These are phyloP conservation scores for Furcula furcula DNA, from an alignment of 2,888 invertebrate species.

Conservation along the genomic window DNA sequence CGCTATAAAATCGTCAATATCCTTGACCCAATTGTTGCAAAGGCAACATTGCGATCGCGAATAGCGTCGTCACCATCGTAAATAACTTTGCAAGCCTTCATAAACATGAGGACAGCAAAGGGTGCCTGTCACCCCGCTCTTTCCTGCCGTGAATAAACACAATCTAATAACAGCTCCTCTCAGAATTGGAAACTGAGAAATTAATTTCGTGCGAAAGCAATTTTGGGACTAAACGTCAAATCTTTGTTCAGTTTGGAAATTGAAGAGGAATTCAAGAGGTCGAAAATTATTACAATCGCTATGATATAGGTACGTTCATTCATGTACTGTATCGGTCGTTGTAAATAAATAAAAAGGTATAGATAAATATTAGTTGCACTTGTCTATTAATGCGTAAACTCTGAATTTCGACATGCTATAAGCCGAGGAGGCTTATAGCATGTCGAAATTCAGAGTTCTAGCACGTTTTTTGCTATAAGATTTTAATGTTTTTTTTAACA, in stretches of 20 bases:
- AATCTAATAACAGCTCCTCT: not conserved
- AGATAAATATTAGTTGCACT: too few relatives aligned
- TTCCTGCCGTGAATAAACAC: not conserved
- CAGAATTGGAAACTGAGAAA: not conserved
- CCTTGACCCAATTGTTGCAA: constrained; percentile 27
- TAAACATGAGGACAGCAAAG: constrained; percentile 24
- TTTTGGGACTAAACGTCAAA: not conserved
- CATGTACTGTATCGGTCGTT: too few relatives aligned
- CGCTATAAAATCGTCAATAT: too few relatives aligned
- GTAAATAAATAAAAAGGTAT: too few relatives aligned
- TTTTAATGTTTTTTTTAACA: too few relatives aligned
- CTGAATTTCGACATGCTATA: too few relatives aligned
- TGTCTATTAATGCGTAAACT: too few relatives aligned
- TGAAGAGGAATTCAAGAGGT: not conserved
- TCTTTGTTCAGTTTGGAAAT: not conserved
- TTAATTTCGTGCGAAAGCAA: not conserved
- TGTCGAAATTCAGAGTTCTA: too few relatives aligned
- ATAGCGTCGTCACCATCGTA: constrained; percentile 32
- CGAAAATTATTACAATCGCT: too few relatives aligned
- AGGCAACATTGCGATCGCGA: constrained; percentile 21
- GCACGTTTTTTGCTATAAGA: too few relatives aligned
- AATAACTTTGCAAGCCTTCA: constrained; percentile 33
- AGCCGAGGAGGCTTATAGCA: too few relatives aligned
- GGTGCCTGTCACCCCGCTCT: constrained; percentile 26
- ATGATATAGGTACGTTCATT: too few relatives aligned